Conservation (phyloP, 2,113 vertebrate species). For the Oreochromis aureus region DNA sequence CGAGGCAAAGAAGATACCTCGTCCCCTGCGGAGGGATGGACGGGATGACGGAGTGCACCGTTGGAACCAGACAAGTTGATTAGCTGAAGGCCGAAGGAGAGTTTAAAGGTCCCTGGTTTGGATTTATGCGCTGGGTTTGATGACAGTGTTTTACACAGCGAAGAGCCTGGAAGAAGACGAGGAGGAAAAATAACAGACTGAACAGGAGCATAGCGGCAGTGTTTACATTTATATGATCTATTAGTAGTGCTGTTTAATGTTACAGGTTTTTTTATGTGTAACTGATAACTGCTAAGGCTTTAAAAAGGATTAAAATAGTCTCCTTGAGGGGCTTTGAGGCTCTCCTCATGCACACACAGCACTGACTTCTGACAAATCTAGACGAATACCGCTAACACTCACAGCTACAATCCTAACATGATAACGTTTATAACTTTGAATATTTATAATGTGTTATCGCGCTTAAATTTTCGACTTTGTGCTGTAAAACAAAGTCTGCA, state of each 20-base stretch:
- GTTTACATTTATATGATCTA: neutral
- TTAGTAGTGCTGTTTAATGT: constrained; percentile 3
- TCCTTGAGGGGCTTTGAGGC: neutral
- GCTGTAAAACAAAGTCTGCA: neutral
- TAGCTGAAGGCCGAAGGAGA: neutral
- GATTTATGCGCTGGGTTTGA: constrained; percentile 35
- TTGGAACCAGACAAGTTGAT: constrained; percentile 24
- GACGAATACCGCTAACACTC: neutral
- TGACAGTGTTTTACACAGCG: neutral
- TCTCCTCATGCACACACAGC: neutral
- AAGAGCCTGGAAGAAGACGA: neutral
- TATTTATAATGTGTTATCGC: neutral
- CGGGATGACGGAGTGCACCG: constrained; percentile 9
- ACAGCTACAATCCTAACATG: neutral
- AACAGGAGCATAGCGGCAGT: neutral
- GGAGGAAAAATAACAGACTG: neutral
- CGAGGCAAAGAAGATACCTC: neutral
- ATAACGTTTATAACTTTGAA: neutral
- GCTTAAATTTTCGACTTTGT: neutral
- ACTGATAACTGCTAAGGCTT: neutral
- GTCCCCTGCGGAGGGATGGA: neutral
- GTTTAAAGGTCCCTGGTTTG: neutral
- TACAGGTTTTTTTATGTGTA: neutral
- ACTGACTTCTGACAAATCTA: neutral
- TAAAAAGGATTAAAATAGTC: neutral